These are phyloP conservation scores for Xanthorhoe spadicearia DNA, from an alignment of 2,888 invertebrate genomes.

Conservation along the genomic window DNA sequence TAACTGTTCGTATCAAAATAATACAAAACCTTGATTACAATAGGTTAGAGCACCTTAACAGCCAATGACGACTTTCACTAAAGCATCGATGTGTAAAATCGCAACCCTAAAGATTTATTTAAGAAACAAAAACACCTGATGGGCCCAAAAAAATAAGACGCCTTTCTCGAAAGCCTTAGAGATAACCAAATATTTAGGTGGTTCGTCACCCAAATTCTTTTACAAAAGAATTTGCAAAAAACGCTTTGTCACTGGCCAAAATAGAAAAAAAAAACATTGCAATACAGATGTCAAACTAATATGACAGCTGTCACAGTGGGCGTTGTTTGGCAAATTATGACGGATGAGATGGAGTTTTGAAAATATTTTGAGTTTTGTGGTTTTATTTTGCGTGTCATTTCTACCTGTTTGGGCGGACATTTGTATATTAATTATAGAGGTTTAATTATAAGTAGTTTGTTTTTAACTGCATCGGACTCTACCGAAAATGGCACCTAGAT, in stretches of 20 bases:
- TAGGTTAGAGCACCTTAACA: background rate
- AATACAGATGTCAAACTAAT: constrained; percentile 73
- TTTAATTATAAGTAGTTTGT: background rate
- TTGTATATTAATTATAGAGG: background rate
- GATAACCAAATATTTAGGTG: constrained; percentile 53
- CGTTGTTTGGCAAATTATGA: constrained; percentile 69
- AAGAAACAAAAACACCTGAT: constrained; percentile 32
- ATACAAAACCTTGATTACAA: no score
- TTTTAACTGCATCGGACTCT: no score
- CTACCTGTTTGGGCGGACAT: constrained; percentile 41
- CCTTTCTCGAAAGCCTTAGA: constrained; percentile 44
- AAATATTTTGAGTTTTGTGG: constrained; percentile 60
- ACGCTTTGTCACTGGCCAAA: constrained; percentile 48
- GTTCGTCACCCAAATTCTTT: constrained; percentile 50
- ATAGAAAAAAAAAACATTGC: constrained; percentile 49
- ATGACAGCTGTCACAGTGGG: constrained; percentile 79
- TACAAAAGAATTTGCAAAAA: constrained; percentile 45
- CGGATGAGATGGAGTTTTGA: constrained; percentile 55
- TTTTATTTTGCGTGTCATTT: constrained; percentile 47
- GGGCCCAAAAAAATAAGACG: constrained; percentile 42
- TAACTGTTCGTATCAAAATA: no score
- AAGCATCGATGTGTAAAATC: constrained; percentile 12
- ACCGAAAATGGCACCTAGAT: no score
- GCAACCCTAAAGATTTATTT: constrained; percentile 20
- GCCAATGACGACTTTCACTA: background rate